phyloP scores from a whole-genome alignment of 2,113 vertebrate species.

The Calidris pygmaea region DNA sequence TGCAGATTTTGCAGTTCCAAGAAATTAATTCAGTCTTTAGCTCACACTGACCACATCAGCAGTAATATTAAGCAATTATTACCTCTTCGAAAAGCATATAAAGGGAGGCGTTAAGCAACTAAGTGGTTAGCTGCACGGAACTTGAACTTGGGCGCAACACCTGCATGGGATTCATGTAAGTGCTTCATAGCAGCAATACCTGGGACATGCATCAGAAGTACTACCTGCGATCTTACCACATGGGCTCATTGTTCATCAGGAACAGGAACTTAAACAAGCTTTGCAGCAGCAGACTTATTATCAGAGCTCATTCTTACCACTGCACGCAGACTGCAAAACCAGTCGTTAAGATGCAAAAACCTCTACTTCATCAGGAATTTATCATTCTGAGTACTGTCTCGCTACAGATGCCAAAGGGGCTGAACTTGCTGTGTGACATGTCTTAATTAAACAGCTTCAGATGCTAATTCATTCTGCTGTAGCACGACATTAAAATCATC shows the following conservation, averaged over 20 bases:
- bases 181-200: neutral
- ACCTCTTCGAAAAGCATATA: neutral
- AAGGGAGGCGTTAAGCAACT: neutral
- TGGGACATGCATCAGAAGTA: neutral
- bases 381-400: constrained; percentile 16
- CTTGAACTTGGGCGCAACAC: neutral
- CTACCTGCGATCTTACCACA: neutral
- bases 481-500: constrained; percentile 30
- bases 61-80: neutral
- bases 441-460: constrained; percentile 53
- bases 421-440: constrained; percentile 28
- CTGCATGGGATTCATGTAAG: neutral
- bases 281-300: constrained; percentile 13
- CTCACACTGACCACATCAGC: neutral
- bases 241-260: neutral
- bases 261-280: neutral
- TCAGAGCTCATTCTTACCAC: constrained; percentile 15
- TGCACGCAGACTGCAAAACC: neutral
- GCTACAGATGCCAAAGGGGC: constrained; percentile 3
- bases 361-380: neutral
- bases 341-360: neutral
- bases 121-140: neutral
- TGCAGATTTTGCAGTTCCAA: neutral
- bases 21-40: neutral
- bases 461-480: constrained; percentile 51